Evolutionary conservation across 35 echinoderm and acorn worm genomes (phyloP), one percentile per base, ranked within the genome.

Genomic region (Diadema setosum): DNA sequence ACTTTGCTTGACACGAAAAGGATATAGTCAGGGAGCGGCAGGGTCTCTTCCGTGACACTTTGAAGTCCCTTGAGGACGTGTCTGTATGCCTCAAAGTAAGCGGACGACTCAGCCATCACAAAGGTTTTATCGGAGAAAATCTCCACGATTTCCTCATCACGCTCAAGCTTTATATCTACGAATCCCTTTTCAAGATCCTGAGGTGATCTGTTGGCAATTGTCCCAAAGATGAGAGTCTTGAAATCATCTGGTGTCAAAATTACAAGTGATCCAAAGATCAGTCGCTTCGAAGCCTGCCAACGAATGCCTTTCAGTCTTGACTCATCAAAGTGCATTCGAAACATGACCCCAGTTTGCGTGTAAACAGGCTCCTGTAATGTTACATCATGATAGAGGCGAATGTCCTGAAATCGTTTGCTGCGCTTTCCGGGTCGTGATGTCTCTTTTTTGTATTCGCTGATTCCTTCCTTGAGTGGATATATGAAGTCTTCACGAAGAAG

Each of bases 11-110:
- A 39, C 29, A 81, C 86, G 0, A 82, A 21, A 25, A 99, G 82
- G 48, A 99, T 98, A 89, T 98, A 94, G 21, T 82, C 61, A 43
- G 87, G 42, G 0, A 99, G 50, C 6, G 96, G 96, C 26, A 99
- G 46, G 32, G 65, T 82, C 32, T 86, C 21, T 48, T 76, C 89
- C 20, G 39, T 87, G 29, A 94, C 87, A 63, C 87, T 25, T 80
- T 99, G 89, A 9, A 99, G 73, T 33, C 96, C 75, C 25, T 78
- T 35, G 1, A 99, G 87, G 12, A 99, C 96, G 58, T 94, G 92
- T 18, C 96, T 75, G 57, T 99, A 99, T 42, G 92, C 89, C 80
- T 99, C 96, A 75, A 99, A 99, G 83, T 95, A 99, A 11, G 96
- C 93, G 40, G 96, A 90, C 15, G 96, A 92, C 46, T 99, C 96